Evolutionary conservation across 2,888 invertebrate genomes (phyloP).

Genomic region (Plebejus argus): DNA sequence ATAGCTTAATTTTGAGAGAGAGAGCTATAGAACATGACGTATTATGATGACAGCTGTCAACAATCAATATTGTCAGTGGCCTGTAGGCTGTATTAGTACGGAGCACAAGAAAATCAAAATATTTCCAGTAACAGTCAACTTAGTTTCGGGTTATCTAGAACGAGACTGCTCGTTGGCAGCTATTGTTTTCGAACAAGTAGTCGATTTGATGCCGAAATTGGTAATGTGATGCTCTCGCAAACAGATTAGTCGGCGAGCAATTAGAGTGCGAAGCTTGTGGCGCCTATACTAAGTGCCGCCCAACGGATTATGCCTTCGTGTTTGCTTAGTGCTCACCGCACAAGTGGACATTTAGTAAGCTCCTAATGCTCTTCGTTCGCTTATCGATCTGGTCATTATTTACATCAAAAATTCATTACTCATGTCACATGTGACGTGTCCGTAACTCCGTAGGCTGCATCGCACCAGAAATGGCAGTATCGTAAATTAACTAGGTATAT

Average conservation of each 20-base stretch:
- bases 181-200: slow-evolving; percentile 29
- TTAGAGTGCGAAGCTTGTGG: slow-evolving; percentile 74
- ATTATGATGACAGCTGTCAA: too few species aligned
- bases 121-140: not conserved
- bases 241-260: slow-evolving; percentile 75
- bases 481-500: not conserved
- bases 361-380: slow-evolving; percentile 68
- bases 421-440: not conserved
- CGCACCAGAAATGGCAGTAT: not conserved
- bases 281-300: slow-evolving; percentile 69
- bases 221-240: slow-evolving; percentile 65
- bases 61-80: too few species aligned
- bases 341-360: slow-evolving; percentile 70
- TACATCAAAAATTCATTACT: slow-evolving; percentile 44
- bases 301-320: slow-evolving; percentile 74
- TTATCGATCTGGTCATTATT: slow-evolving; percentile 67
- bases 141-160: slow-evolving; percentile 18
- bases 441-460: not conserved
- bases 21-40: too few species aligned
- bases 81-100: too few species aligned
- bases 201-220: slow-evolving; percentile 43
- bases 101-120: not conserved
- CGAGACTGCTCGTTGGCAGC: slow-evolving; percentile 2
- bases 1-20: too few species aligned
- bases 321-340: slow-evolving; percentile 65